These are phyloP conservation scores for Scarus forsteni DNA, from an alignment of 2,797 vertebrate species.

Conservation along the genomic window DNA sequence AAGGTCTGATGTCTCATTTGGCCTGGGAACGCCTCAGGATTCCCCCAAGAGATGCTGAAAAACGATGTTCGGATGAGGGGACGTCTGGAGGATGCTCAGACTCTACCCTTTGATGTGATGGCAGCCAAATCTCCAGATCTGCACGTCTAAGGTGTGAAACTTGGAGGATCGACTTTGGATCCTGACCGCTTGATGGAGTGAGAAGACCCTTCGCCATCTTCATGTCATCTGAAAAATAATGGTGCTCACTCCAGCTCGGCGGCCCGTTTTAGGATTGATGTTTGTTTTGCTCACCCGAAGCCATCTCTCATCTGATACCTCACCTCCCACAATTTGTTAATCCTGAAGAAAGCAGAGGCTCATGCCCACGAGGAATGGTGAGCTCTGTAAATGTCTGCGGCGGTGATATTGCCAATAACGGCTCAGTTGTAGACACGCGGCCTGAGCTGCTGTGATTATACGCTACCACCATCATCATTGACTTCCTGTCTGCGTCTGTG, in stretches of 20 bases:
- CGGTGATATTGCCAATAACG: slow-evolving; percentile 49
- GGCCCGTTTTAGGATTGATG: slow-evolving; percentile 64
- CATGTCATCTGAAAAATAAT: slow-evolving; percentile 57
- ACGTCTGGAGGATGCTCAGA: neutral
- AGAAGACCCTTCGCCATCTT: slow-evolving; percentile 32
- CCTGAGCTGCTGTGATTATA: slow-evolving; percentile 48
- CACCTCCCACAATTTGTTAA: slow-evolving; percentile 61
- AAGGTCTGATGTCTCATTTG: neutral
- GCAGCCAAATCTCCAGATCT: neutral
- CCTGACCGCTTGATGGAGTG: slow-evolving; percentile 35
- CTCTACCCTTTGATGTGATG: neutral
- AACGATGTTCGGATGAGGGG: neutral
- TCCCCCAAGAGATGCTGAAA: neutral
- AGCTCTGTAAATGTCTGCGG: slow-evolving; percentile 40
- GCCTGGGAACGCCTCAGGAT: neutral
- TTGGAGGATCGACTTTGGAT: slow-evolving; percentile 13
- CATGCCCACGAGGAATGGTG: slow-evolving; percentile 38
- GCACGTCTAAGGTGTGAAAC: neutral
- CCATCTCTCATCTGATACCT: slow-evolving; percentile 65
- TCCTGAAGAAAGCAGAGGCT: slow-evolving; percentile 47
- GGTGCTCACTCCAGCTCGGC: slow-evolving; percentile 40
- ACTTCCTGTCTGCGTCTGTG: slow-evolving; percentile 38
- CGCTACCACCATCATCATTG: slow-evolving; percentile 36
- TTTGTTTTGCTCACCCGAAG: slow-evolving; percentile 58
- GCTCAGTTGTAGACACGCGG: slow-evolving; percentile 46